Base-by-base conservation (phyloP, 2,888 invertebrate genomes). In the Caenorhabditis zanzibari region DNA sequence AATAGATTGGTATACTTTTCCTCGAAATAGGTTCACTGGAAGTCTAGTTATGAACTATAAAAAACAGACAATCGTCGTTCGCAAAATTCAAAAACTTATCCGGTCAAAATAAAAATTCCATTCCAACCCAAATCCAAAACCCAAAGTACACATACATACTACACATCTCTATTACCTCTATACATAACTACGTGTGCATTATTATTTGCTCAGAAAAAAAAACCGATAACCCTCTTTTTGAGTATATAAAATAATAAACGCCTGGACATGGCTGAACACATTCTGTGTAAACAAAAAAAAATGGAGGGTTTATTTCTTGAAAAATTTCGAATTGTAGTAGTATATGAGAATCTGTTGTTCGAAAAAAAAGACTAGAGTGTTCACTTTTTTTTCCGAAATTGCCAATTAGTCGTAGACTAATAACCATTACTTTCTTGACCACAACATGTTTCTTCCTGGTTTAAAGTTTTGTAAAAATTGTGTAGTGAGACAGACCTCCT, bases 131-230 rank as follows among this genome's bases (percentile, higher is more conserved):
- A n/a, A n/a, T n/a, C n/a, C n/a, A n/a, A n/a, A n/a, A n/a, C n/a
- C n/a, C n/a, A n/a, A n/a, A n/a, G n/a, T n/a, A n/a, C 24, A 41
- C 16, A 41, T 38, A 24, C 35, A 35, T n/a, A 35, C 35, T 41
- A 41, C 38, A 61, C 38, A 41, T 61, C 61, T 24, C 32, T 32
- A n/a, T 54, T 26, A 58, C 58, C 32, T 32, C n/a, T 56, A 56
- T 56, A 56, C 56, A 24, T 19, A 35, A 3, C 63, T 52, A 73
- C 63, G 59, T 59, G 38, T 38, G 63, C n/a, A n/a, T n/a, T n/a
- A 73, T 52, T 73, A 61, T 73, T 73, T 73, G 47, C 63, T 49
- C 32, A 52, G 10, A 32, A 38, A 61, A 73, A 73, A 73, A 73
- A 73, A 73, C 24, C 19, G 63, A 52, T 73, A 73, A 47, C 49